Evolutionary conservation across 2,113 vertebrate genomes (phyloP).

Genomic region (Etheostoma cragini): DNA sequence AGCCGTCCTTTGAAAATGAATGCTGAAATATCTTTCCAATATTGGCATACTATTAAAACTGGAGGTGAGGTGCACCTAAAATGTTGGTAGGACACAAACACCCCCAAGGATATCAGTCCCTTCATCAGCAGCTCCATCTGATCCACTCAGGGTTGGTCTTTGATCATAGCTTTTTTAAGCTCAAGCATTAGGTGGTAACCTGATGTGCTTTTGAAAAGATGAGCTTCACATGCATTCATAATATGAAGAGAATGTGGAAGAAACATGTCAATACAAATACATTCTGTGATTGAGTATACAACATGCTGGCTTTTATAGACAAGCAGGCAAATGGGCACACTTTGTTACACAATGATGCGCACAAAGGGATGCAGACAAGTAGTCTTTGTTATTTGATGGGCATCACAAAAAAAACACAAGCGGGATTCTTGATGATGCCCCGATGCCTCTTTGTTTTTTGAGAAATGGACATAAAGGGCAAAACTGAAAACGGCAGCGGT

Average conservation of each 20-base stretch:
- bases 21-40: conserved; percentile 45
- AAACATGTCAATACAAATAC: conserved; percentile 36
- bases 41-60: conserved; percentile 46
- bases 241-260: background rate
- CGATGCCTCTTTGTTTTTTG: conserved; percentile 37
- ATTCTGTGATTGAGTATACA: conserved; percentile 30
- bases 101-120: conserved; percentile 38
- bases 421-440: conserved; percentile 19
- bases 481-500: conserved; percentile 58
- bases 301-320: conserved; percentile 26
- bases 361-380: conserved; percentile 17
- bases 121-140: conserved; percentile 3
- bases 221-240: too few species aligned
- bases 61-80: conserved; percentile 20
- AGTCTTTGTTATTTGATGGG: conserved; percentile 44
- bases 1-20: conserved; percentile 64
- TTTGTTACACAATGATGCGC: conserved; percentile 24
- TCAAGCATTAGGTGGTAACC: conserved; percentile 23
- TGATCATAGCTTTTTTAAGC: conserved; percentile 45
- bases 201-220: background rate
- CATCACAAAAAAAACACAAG: conserved; percentile 47
- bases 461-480: conserved; percentile 62
- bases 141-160: conserved; percentile 38
- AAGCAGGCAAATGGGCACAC: conserved; percentile 28
- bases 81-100: conserved; percentile 22